phyloP scores from a whole-genome alignment of 2,888 invertebrate genomes.

The Dryadula phaetusa region DNA sequence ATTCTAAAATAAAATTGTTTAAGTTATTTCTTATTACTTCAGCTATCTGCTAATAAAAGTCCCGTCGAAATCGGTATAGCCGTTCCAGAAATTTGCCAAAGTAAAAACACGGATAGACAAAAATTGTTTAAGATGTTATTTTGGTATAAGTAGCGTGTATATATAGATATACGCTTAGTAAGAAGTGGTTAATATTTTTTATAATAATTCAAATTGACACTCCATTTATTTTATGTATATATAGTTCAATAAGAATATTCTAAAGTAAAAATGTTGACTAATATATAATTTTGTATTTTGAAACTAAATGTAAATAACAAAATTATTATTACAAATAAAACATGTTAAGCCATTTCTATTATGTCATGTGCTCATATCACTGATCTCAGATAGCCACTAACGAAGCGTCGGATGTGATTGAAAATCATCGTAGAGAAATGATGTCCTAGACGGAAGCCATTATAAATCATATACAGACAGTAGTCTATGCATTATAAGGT shows the following conservation, averaged over 20 bases:
- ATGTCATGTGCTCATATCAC: constrained; percentile 31
- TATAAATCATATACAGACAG: constrained; percentile 80
- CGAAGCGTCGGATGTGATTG: constrained; percentile 83
- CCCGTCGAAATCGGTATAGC: too few relatives aligned
- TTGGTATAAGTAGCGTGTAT: too few relatives aligned
- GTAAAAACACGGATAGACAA: too few relatives aligned
- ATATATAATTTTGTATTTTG: not conserved
- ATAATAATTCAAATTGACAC: too few relatives aligned
- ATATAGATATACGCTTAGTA: too few relatives aligned
- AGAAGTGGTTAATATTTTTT: too few relatives aligned
- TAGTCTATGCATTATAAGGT: constrained; percentile 81
- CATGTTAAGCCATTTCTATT: constrained; percentile 6
- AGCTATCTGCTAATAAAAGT: too few relatives aligned
- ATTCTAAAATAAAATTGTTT: too few relatives aligned
- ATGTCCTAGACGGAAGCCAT: constrained; percentile 82
- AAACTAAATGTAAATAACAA: not conserved
- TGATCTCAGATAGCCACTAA: constrained; percentile 77
- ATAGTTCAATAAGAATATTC: not conserved
- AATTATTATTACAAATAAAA: not conserved
- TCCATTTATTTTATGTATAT: too few relatives aligned
- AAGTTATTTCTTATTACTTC: too few relatives aligned
- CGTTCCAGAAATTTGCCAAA: too few relatives aligned
- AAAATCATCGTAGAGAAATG: constrained; percentile 81
- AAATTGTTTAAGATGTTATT: too few relatives aligned
- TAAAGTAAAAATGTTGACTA: not conserved